Evolutionary conservation across 2,797 vertebrate genomes (phyloP).

Genomic region (Neostethus bicornis): DNA sequence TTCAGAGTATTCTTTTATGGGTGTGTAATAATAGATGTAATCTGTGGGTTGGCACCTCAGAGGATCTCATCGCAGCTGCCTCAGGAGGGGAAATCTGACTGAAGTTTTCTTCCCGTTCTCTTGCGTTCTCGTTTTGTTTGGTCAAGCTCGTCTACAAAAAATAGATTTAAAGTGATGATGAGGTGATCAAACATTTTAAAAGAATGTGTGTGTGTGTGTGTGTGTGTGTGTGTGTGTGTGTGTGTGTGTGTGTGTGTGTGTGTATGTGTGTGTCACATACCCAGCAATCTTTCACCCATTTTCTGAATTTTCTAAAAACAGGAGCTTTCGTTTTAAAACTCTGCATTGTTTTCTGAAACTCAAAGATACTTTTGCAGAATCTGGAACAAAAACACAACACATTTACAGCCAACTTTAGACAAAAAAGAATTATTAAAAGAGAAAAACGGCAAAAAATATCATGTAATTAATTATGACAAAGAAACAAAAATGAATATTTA

Average conservation of each 20-base stretch:
- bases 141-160: slow-evolving; percentile 34
- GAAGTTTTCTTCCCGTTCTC: slow-evolving; percentile 28
- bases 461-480: too few species aligned
- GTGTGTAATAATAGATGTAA: not conserved
- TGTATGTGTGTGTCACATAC: not conserved
- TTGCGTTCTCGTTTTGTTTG: slow-evolving; percentile 7
- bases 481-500: too few species aligned
- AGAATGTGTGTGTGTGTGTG: too few species aligned
- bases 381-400: slow-evolving; percentile 2
- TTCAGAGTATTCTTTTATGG: slow-evolving; percentile 1
- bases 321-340: not conserved
- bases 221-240: too few species aligned
- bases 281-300: not conserved
- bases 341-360: not conserved
- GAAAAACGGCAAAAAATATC: too few species aligned
- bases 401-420: slow-evolving; percentile 16
- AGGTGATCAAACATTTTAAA: not conserved
- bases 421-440: too few species aligned
- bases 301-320: slow-evolving; percentile 4
- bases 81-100: not conserved
- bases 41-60: slow-evolving; percentile 48
- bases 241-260: too few species aligned
- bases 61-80: slow-evolving; percentile 23
- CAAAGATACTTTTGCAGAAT: slow-evolving; percentile 2
- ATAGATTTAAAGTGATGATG: not conserved